These are phyloP conservation scores for Teleogryllus oceanicus DNA, from an alignment of 2,888 invertebrate species.

Conservation along the genomic window DNA sequence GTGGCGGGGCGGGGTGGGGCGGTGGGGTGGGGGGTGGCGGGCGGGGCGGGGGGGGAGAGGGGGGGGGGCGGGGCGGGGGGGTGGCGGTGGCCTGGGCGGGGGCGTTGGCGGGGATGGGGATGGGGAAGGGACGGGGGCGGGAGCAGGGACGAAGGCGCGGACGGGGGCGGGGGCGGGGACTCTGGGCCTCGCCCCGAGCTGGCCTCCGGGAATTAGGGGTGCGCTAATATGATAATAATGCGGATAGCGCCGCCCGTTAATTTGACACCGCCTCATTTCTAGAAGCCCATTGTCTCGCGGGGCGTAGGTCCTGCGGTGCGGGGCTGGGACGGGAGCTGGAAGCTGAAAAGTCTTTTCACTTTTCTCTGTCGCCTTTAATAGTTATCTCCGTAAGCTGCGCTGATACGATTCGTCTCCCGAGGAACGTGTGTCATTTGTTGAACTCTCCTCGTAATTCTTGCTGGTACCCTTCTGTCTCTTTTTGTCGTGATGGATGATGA, in stretches of 20 bases:
- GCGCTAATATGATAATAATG: slow-evolving; percentile 18
- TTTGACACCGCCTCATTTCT: slow-evolving; percentile 4
- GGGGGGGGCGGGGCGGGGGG: no score
- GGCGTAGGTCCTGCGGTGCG: not conserved
- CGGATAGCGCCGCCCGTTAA: not conserved
- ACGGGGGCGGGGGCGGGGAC: no score
- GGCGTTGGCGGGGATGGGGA: no score
- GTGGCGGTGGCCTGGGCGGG: no score
- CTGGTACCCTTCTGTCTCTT: no score
- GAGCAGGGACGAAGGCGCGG: no score
- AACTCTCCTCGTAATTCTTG: not conserved
- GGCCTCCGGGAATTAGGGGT: not conserved
- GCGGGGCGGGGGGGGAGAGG: no score
- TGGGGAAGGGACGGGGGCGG: no score
- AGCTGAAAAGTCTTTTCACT: not conserved
- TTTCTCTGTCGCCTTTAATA: slow-evolving; percentile 7
- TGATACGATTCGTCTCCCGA: not conserved
- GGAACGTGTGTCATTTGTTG: not conserved
- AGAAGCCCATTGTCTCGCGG: not conserved
- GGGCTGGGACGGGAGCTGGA: not conserved
- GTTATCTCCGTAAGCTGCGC: not conserved
- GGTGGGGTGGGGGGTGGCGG: no score
- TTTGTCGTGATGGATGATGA: no score
- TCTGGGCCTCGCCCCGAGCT: no score
- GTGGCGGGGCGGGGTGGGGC: no score